Base-by-base conservation (phyloP, 2,888 invertebrate genomes). In the Macroteleia sp. region DNA sequence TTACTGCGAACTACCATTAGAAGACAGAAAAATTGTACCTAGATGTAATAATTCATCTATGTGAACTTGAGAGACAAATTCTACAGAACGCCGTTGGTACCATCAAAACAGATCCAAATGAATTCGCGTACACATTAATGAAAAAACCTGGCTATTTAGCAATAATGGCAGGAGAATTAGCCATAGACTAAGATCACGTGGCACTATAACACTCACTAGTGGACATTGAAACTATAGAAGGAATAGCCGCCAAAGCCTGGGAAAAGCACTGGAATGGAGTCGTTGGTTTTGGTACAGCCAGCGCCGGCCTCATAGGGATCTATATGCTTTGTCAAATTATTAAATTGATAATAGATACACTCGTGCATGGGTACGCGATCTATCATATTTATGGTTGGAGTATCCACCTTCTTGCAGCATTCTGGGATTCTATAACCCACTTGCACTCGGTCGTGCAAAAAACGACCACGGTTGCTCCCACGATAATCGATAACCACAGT, bases 121-220 rank as follows among this genome's bases (percentile, higher is more conserved):
- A 84, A 16, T 77, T 88, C 3, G 85, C 84, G 0, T 80, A 48
- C n/a, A 16, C 44, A 0, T 0, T 86, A 0, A 85, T 83, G 69
- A 80, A 85, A 9, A 46, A 75, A 62, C 80, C 82, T 0, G 87
- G 86, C 0, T 82, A 83, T 30, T 80, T 85, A 25, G 85, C 84
- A 0, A 28, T 17, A 54, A 30, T 10, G 56, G 56, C 9, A 28
- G 0, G 19, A 30, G 12, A 19, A 50, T 14, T 16, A 25, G 22
- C 57, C 46, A 0, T 8, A 28, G 20, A 41, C 42, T 1, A 50
- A 50, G 19, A 0, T 20, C 0, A 56, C 48, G 0, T 77, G 74
- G 75, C 30, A 30, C 0, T 79, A 77, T 9, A 36, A 41, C 0
- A 57, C 32, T 9, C 59, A n/a, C n/a, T n/a, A n/a, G n/a, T n/a